phyloP scores from a whole-genome alignment of 1,140 invertebrate genomes.

The Calosoma granatense region DNA sequence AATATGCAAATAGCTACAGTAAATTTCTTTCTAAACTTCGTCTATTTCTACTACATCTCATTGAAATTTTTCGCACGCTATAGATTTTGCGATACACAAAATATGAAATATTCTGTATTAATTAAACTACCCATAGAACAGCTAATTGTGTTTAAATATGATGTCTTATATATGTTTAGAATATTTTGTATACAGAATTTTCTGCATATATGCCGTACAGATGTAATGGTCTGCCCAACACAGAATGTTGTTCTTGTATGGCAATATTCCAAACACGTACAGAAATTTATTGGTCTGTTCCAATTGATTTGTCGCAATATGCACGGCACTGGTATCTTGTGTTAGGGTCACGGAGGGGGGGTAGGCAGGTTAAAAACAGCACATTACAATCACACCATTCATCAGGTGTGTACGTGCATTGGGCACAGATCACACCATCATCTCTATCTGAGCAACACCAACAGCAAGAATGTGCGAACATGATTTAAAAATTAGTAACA shows the following conservation, averaged over 20 bases:
- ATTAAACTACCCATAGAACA: too few relatives aligned
- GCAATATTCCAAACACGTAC: neutral
- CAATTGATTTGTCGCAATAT: conserved; percentile 4
- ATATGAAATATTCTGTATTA: neutral
- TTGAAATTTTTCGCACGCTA: too few relatives aligned
- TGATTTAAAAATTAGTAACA: neutral
- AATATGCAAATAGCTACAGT: too few relatives aligned
- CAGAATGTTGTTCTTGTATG: too few relatives aligned
- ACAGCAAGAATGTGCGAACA: neutral
- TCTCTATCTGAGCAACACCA: neutral
- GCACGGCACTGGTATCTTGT: neutral
- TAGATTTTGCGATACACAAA: too few relatives aligned
- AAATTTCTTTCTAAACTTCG: too few relatives aligned
- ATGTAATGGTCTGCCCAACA: neutral
- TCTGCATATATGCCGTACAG: neutral
- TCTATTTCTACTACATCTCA: too few relatives aligned
- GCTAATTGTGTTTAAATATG: too few relatives aligned
- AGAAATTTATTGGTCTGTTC: neutral
- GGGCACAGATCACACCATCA: neutral
- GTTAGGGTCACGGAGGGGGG: too few relatives aligned
- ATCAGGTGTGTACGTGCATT: neutral
- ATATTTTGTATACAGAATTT: too few relatives aligned
- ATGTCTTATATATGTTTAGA: too few relatives aligned
- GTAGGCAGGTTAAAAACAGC: neutral
- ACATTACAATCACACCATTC: conserved; percentile 6